phyloP scores from a whole-genome alignment of 1,140 invertebrate genomes.

The Pinna nobilis region DNA sequence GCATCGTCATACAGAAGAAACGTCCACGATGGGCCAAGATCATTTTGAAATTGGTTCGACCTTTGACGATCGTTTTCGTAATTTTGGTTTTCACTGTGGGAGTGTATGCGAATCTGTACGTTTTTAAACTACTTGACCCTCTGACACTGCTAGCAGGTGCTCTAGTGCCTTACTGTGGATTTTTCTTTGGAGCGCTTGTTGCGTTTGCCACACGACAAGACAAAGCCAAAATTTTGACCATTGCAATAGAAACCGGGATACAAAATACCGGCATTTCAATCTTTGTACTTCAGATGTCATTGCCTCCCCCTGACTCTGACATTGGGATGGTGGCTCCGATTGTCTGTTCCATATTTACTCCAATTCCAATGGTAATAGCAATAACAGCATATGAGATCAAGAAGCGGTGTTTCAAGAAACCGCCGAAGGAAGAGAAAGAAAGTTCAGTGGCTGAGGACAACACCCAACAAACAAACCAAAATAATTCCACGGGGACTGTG shows the following conservation, averaged over 20 bases:
- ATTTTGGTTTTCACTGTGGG: slow-evolving; percentile 95
- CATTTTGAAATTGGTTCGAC: slow-evolving; percentile 70
- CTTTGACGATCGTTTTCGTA: slow-evolving; percentile 88
- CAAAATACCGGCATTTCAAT: slow-evolving; percentile 76
- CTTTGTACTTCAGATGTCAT: slow-evolving; percentile 73
- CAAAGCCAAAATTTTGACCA: slow-evolving; percentile 72
- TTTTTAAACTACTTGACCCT: slow-evolving; percentile 87
- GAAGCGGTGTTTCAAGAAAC: slow-evolving; percentile 40
- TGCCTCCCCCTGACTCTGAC: slow-evolving; percentile 75
- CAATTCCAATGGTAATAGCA: slow-evolving; percentile 82
- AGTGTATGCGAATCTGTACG: slow-evolving; percentile 91
- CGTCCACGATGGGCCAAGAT: slow-evolving; percentile 76
- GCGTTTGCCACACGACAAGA: slow-evolving; percentile 45
- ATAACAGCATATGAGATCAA: slow-evolving; percentile 45
- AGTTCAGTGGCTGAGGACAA: neutral
- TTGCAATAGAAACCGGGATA: slow-evolving; percentile 77
- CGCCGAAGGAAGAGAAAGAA: neutral
- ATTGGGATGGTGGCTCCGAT: slow-evolving; percentile 72
- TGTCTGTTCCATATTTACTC: slow-evolving; percentile 92
- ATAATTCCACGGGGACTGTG: too few relatives aligned
- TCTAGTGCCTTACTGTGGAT: slow-evolving; percentile 90
- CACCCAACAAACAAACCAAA: too few relatives aligned
- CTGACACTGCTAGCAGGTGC: slow-evolving; percentile 85
- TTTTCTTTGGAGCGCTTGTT: slow-evolving; percentile 81
- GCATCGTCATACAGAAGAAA: slow-evolving; percentile 79